Evolutionary conservation across 2,113 vertebrate genomes (phyloP).

Genomic region (Malurus alboscapulatus): DNA sequence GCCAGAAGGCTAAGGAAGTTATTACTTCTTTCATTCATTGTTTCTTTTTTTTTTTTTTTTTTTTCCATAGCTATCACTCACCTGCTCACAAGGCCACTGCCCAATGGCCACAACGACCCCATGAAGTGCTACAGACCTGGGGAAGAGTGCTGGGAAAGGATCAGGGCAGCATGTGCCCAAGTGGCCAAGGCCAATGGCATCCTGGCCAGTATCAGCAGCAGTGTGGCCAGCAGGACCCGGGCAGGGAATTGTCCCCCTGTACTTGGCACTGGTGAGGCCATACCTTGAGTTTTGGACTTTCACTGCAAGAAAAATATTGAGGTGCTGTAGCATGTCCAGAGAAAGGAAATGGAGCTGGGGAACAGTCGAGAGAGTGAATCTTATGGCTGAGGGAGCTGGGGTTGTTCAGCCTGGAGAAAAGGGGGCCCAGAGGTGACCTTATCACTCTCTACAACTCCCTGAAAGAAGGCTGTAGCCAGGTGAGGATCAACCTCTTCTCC

Average conservation of each 20-base stretch:
- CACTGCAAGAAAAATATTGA: neutral
- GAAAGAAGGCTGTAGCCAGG: neutral
- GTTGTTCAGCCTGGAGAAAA: neutral
- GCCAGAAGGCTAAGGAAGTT: neutral
- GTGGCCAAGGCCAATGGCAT: neutral
- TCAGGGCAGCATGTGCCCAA: accelerated
- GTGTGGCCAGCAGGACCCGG: neutral
- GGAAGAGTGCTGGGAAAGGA: neutral
- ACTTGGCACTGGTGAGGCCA: accelerated
- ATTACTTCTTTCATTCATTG: neutral
- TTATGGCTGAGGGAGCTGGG: neutral
- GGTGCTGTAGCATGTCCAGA: neutral
- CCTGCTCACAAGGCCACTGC: neutral
- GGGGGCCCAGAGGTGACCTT: neutral
- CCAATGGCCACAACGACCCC: neutral
- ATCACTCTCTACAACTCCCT: neutral
- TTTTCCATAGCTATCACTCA: neutral
- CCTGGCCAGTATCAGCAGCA: neutral
- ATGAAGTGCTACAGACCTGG: accelerated
- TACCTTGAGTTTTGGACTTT: accelerated
- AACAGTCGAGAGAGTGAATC: neutral
- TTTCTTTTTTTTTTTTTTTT: neutral
- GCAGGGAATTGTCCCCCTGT: neutral
- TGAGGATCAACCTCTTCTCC: neutral
- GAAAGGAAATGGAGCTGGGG: neutral